A percentile compares a stretch with the other conserved stretches of the same genome.
These are phyloP conservation scores for Stylophora pistillata DNA, from an alignment of 64 coral and sea anemone genomes.

Conservation along the genomic window DNA sequence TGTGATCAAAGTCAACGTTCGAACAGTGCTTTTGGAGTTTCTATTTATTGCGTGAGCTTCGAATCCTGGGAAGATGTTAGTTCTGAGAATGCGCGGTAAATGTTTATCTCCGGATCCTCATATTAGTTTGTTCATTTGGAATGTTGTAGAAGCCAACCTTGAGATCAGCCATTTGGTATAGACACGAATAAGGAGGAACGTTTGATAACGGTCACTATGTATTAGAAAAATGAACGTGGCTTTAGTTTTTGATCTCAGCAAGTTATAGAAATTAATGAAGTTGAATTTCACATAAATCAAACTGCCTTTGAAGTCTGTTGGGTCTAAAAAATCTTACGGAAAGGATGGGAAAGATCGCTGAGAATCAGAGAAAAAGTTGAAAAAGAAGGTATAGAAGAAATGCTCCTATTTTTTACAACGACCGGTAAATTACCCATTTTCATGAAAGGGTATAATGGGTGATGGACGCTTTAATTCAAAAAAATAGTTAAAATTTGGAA, in stretches of 20 bases:
- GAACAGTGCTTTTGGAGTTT: not conserved
- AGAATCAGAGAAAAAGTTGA: too few relatives aligned
- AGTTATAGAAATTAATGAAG: too few relatives aligned
- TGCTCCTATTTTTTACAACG: too few relatives aligned
- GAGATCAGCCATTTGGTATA: not conserved
- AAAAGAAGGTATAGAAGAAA: too few relatives aligned
- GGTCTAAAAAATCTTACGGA: too few relatives aligned
- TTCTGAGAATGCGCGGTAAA: conserved; percentile 24
- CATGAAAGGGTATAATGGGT: too few relatives aligned
- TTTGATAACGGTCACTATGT: not conserved
- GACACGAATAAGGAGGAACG: not conserved
- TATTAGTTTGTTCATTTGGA: conserved; percentile 6
- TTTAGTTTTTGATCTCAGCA: not conserved
- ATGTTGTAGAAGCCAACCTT: not conserved
- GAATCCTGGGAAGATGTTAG: not conserved
- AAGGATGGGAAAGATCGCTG: too few relatives aligned
- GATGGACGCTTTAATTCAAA: too few relatives aligned
- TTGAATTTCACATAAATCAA: too few relatives aligned
- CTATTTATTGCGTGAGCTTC: not conserved
- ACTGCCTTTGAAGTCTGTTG: too few relatives aligned
- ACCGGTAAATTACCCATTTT: too few relatives aligned
- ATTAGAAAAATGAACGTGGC: not conserved
- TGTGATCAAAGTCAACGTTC: not conserved
- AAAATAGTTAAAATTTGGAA: too few relatives aligned
- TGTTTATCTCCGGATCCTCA: conserved; percentile 15